Percentiles rank a stretch among this genome's conserved stretches.
phyloP scores from a whole-genome alignment of 2,113 vertebrate species.

The Ailuropoda melanoleuca region DNA sequence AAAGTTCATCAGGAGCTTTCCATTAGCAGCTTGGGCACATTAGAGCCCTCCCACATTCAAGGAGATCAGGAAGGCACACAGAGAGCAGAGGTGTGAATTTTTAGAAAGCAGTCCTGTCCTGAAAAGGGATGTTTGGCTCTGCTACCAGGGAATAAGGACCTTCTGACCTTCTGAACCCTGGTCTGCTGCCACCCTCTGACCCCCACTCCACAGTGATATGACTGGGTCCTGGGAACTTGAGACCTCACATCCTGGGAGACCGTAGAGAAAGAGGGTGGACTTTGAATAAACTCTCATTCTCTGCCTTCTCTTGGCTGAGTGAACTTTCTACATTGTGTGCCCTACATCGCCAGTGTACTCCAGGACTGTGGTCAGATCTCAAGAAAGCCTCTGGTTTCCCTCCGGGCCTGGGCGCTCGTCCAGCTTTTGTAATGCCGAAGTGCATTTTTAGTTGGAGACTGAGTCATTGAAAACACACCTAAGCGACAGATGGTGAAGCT shows the following conservation, averaged over 20 bases:
- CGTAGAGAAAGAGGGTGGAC: background rate
- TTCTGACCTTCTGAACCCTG: background rate
- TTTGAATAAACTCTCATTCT: background rate
- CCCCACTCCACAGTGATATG: background rate
- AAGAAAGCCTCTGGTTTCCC: background rate
- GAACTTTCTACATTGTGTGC: background rate
- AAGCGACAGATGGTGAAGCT: background rate
- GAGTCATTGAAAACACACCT: background rate
- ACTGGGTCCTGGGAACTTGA: background rate
- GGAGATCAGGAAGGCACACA: background rate
- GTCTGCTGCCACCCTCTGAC: background rate
- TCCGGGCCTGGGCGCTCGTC: background rate
- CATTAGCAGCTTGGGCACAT: accelerated
- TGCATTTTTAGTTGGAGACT: background rate
- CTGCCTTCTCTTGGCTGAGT: background rate
- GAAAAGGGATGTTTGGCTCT: background rate
- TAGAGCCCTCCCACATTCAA: background rate
- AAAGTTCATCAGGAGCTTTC: background rate
- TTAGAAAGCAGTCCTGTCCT: background rate
- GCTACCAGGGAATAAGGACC: background rate
- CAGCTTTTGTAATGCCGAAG: background rate
- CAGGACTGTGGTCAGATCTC: background rate
- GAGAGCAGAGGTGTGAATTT: background rate
- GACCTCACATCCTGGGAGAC: background rate
- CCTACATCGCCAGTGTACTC: background rate